Evolutionary conservation across 2,113 vertebrate species (phyloP).

Genomic region (Sorex araneus): DNA sequence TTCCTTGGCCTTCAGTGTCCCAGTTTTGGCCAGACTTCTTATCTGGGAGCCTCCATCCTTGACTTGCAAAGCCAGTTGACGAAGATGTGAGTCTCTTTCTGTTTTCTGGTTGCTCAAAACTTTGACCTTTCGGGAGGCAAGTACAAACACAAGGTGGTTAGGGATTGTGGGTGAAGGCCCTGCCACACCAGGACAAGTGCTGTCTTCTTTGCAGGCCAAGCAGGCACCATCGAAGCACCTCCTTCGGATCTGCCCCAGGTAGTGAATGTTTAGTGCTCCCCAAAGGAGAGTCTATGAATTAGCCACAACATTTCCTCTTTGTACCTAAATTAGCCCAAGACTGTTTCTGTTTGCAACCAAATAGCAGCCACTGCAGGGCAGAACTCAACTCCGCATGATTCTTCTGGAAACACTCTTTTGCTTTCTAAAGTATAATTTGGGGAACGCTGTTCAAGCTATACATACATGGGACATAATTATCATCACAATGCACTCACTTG

Average conservation of each 20-base stretch:
- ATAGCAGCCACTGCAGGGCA: background rate
- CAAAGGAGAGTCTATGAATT: background rate
- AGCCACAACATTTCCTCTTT: background rate
- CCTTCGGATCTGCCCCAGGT: background rate
- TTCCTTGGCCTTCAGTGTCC: background rate
- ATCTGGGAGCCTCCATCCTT: background rate
- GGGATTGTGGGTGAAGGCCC: background rate
- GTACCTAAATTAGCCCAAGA: constrained; percentile 1
- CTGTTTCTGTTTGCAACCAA: constrained; percentile 29
- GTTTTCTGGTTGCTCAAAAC: background rate
- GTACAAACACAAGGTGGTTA: background rate
- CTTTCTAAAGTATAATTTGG: constrained; percentile 25
- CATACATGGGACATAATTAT: background rate
- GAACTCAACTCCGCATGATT: constrained; percentile 40
- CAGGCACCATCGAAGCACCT: background rate
- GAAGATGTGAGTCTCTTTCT: background rate
- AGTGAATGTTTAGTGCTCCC: background rate
- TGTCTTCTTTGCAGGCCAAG: background rate
- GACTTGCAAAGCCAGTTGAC: background rate
- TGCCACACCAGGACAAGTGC: background rate
- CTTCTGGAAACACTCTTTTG: background rate
- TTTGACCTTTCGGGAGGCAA: background rate
- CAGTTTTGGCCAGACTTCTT: background rate
- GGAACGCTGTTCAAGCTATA: background rate
- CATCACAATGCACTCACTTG: background rate